Base-by-base conservation (phyloP, 2,113 vertebrate genomes). In the Poeciliopsis prolifica region DNA sequence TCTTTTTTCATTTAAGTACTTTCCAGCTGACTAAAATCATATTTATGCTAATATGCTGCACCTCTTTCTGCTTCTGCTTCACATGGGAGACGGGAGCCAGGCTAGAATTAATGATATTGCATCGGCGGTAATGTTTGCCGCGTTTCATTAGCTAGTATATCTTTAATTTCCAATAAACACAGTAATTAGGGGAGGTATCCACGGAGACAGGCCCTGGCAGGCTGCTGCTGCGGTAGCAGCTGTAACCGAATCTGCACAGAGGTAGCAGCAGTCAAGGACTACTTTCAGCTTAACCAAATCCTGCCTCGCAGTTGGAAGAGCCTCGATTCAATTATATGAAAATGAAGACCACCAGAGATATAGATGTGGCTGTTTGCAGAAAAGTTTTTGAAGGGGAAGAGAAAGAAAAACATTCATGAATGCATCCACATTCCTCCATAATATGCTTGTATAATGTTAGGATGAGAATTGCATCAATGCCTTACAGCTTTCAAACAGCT, bases 111-210 rank as follows among this genome's bases (percentile, higher is more conserved):
- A 94, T 94, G 93, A 94, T 91, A 93, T 90, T 88, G 91, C 92
- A 92, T 93, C 72, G 87, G 87, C 73, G 87, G 91, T 94, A 94
- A 94, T 94, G 92, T 92, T 94, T 92, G 91, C 92, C 80, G 88
- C 89, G 92, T 94, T 94, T 95, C 94, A 95, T 94, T 94, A 94
- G 91, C 90, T 88, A 91, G 92, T 94, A 91, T 94, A 93, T 94
- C 94, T 95, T 95, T 95, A 95, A 95, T 95, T 94, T 95, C 93
- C 93, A 94, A 95, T 94, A 95, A 95, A 95, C 94, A 93, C 92
- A 87, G 93, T 93, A 94, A 95, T 95, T 95, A 95, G 92, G 88
- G 73, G 78, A 88, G 88, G 91, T 93, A 93, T 94, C 93, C 91
- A 77, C 81, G 81, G 92, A 94, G 92, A 95, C 92, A 61, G 84